Percentiles rank a stretch among this genome's conserved stretches.
phyloP scores from a whole-genome alignment of 2,888 invertebrate species.

The Scaeva pyrastri region DNA sequence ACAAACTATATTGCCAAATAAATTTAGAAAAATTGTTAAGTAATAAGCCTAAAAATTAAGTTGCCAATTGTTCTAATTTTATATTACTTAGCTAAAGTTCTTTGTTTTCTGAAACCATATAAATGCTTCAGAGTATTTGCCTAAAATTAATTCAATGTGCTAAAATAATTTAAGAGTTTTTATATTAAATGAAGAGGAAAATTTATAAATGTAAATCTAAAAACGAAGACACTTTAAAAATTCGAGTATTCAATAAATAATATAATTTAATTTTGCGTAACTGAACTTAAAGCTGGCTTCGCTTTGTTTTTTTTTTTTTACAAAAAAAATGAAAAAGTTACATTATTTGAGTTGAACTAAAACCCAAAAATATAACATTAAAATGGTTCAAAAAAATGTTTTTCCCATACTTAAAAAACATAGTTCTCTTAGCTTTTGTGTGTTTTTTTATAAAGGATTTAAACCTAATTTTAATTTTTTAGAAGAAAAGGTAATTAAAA shows the following conservation, averaged over 20 bases:
- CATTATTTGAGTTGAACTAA: conserved; percentile 23
- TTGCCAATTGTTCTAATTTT: conserved; percentile 41
- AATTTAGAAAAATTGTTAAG: conserved; percentile 6
- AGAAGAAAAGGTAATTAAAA: conserved; percentile 28
- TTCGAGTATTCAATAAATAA: too few relatives aligned
- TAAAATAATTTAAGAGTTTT: too few relatives aligned
- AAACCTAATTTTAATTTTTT: neutral
- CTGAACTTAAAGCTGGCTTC: too few relatives aligned
- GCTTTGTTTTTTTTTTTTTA: too few relatives aligned
- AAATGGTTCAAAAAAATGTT: conserved; percentile 1
- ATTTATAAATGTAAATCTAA: too few relatives aligned
- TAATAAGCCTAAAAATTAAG: too few relatives aligned
- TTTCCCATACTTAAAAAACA: neutral
- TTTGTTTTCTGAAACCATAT: conserved; percentile 8
- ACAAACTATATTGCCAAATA: too few relatives aligned
- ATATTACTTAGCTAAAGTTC: neutral
- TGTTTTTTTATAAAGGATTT: neutral
- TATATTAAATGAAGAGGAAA: too few relatives aligned
- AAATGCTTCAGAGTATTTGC: conserved; percentile 47
- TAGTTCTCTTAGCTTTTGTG: neutral
- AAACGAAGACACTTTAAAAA: too few relatives aligned
- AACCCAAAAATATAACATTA: conserved; percentile 39
- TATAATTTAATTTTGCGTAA: too few relatives aligned
- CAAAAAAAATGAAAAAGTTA: too few relatives aligned
- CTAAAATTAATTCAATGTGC: neutral